Evolutionary conservation across 2,888 invertebrate species (phyloP).

Genomic region (Xanthia icteritia): DNA sequence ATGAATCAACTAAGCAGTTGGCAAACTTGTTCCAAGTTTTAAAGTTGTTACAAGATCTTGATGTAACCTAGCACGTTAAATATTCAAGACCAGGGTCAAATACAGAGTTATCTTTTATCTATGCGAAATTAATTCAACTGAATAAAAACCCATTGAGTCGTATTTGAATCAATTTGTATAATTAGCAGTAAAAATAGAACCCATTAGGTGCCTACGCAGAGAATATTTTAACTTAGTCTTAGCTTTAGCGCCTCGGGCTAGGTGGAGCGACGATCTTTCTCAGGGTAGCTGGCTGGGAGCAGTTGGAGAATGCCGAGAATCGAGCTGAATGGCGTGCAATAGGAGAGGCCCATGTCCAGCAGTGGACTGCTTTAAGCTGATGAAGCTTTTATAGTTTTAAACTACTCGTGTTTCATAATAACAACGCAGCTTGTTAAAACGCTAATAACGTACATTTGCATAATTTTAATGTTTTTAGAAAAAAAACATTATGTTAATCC

Average conservation of each 20-base stretch:
- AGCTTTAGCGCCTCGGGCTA: too few relatives aligned
- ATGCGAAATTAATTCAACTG: constrained; percentile 1
- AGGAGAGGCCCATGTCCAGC: too few relatives aligned
- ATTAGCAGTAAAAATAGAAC: neutral
- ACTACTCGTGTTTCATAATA: neutral
- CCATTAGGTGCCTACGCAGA: neutral
- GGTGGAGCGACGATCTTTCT: too few relatives aligned
- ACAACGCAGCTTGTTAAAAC: neutral
- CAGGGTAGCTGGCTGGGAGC: too few relatives aligned
- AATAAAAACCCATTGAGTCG: neutral
- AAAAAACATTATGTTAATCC: too few relatives aligned
- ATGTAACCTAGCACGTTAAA: neutral
- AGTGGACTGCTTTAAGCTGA: too few relatives aligned
- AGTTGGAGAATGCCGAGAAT: too few relatives aligned
- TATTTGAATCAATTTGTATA: neutral
- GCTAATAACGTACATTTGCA: neutral
- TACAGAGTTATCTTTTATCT: neutral
- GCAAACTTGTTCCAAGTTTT: neutral
- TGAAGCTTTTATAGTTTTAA: neutral
- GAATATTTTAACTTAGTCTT: constrained; percentile 2
- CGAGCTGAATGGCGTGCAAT: too few relatives aligned
- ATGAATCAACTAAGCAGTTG: neutral
- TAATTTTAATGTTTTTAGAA: too few relatives aligned
- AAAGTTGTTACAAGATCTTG: neutral
- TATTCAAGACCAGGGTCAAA: constrained; percentile 26